These are phyloP conservation scores for Eulemur macaco DNA, from an alignment of 2,113 vertebrate genomes.

Conservation along the genomic window DNA sequence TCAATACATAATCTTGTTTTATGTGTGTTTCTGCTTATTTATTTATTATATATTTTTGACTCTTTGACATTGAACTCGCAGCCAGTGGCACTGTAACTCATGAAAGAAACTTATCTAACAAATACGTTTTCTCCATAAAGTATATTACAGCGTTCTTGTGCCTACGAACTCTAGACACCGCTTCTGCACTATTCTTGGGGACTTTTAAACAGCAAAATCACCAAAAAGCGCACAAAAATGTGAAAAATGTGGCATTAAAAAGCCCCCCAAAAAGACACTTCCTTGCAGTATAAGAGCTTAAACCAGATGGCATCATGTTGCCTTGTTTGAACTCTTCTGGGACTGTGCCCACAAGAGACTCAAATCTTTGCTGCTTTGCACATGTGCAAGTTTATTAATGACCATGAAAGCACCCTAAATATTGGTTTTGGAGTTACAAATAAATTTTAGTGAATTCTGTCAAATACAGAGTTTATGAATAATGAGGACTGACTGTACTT, in stretches of 20 bases:
- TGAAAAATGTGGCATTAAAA: neutral
- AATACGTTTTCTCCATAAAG: neutral
- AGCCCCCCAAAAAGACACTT: neutral
- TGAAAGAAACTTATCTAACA: neutral
- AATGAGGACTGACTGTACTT: neutral
- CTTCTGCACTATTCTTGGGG: neutral
- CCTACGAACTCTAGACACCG: neutral
- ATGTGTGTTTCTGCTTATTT: neutral
- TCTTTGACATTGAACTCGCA: neutral
- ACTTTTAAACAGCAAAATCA: neutral
- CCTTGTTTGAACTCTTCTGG: neutral
- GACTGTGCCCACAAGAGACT: neutral
- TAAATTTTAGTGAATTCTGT: neutral
- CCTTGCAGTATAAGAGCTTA: neutral
- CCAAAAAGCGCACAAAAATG: neutral
- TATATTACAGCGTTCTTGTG: neutral
- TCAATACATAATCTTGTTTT: neutral
- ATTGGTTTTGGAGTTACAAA: neutral
- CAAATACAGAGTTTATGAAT: neutral
- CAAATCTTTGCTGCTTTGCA: too few species aligned
- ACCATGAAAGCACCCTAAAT: neutral
- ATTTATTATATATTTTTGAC: neutral
- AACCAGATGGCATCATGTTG: neutral
- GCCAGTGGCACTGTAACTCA: neutral
- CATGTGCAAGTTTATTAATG: neutral